Evolutionary conservation across 1,140 invertebrate genomes (phyloP).

Genomic region (Zaprionus capensis): DNA sequence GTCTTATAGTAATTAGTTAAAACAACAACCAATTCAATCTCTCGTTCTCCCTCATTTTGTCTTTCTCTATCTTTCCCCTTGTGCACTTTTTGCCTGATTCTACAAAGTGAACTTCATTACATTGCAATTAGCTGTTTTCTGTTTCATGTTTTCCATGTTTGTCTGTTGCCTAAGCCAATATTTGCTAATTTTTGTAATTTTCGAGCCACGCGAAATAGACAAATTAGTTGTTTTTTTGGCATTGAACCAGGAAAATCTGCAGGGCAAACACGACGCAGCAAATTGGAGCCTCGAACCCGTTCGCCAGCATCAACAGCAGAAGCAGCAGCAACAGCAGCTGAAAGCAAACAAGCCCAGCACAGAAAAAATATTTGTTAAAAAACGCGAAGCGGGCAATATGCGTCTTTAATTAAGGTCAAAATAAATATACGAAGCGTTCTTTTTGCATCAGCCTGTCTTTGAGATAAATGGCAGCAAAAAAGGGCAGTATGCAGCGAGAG

Average conservation of each 20-base stretch:
- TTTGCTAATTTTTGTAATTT: slow-evolving; percentile 49
- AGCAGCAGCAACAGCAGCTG: slow-evolving; percentile 42
- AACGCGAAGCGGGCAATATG: slow-evolving; percentile 62
- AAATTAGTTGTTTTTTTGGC: slow-evolving; percentile 24
- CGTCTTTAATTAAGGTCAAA: slow-evolving; percentile 77
- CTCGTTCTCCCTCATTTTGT: no score
- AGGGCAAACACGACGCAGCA: slow-evolving; percentile 30
- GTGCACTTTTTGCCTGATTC: neutral
- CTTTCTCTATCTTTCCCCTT: no score
- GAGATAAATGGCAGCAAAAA: slow-evolving; percentile 66
- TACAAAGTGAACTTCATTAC: slow-evolving; percentile 42
- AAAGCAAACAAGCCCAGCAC: slow-evolving; percentile 31
- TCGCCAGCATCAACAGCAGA: slow-evolving; percentile 3
- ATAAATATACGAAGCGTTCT: slow-evolving; percentile 52
- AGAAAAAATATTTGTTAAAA: slow-evolving; percentile 15
- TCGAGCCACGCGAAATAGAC: slow-evolving; percentile 4
- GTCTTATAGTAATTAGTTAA: no score
- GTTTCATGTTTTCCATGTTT: slow-evolving; percentile 19
- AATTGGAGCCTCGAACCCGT: slow-evolving; percentile 31
- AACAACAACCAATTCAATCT: no score
- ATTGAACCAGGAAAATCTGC: slow-evolving; percentile 25
- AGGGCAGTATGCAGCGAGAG: slow-evolving; percentile 10
- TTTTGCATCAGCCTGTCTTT: slow-evolving; percentile 56
- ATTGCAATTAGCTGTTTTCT: slow-evolving; percentile 38
- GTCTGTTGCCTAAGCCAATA: slow-evolving; percentile 52